Evolutionary conservation across 2,888 invertebrate species (phyloP), one percentile per base, ranked within the genome.

Genomic region (Furcula furcula): DNA sequence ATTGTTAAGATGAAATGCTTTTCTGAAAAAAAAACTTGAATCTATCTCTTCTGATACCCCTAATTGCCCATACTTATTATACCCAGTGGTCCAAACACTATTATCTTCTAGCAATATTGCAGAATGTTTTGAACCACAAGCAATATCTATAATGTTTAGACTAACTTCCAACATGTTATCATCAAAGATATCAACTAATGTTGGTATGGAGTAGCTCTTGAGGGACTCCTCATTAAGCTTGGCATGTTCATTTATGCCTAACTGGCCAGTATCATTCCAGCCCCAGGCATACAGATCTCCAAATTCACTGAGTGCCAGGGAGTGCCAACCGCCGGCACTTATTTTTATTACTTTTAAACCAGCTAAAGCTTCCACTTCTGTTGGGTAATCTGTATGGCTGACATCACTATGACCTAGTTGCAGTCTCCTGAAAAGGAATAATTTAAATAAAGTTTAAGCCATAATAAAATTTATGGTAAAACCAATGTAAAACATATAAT

Each of bases 211-310:
- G 41, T 64, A 73, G 39, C 76, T 85, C 45, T 69, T 68, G 7
- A 60, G 29, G 13, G 42, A 41, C 28, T 57, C 54, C 29, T 40
- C 50, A 25, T 44, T 48, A 41, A 75, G 66, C 23, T 19, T 19
- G 1, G 9, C 13, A 7, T 65, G 66, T 38, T 83, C 81, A 18
- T 77, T 72, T 16, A 94, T 74, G 4, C 97, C 97, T 9, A 98
- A 79, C 75, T 98, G 97, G 0, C 97, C 97, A 60, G 91, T 92
- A 43, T 94, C 93, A 79, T 98, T 98, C 94, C 95, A 97, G 4
- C 98, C 98, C 97, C 98, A 98, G 1, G 91, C 90, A 68, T 97
- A 98, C 0, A 97, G 65, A 71, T 97, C 97, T 7, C 96, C 97
- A 73, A 90, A 91, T 59, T 91, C 90, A 51, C 95, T 95, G 4